These are phyloP conservation scores for Drosophila lutescens DNA, from an alignment of 2,888 invertebrate species.

Conservation along the genomic window DNA sequence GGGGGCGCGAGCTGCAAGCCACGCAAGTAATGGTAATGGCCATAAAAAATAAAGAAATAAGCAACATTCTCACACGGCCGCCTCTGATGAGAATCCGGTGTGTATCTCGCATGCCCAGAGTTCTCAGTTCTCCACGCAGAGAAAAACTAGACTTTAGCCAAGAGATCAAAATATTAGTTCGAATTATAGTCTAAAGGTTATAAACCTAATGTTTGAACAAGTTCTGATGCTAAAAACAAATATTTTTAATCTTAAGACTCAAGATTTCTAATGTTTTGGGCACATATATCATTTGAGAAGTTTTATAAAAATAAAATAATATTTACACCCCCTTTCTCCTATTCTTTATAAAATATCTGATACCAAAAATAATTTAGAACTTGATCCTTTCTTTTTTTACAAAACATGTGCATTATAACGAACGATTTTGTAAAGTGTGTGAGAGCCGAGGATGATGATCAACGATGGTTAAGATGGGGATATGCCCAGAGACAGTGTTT, in stretches of 20 bases:
- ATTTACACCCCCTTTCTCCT: no score
- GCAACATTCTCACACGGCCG: slow-evolving; percentile 54
- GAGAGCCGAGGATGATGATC: slow-evolving; percentile 57
- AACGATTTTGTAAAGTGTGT: slow-evolving; percentile 10
- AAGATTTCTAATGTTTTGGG: no score
- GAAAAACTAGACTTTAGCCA: not conserved
- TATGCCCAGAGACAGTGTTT: slow-evolving; percentile 28
- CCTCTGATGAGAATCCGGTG: slow-evolving; percentile 65
- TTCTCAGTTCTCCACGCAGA: slow-evolving; percentile 42
- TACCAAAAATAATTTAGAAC: no score
- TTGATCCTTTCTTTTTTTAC: no score
- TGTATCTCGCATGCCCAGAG: slow-evolving; percentile 59
- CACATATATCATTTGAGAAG: no score
- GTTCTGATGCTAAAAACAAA: no score
- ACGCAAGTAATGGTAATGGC: slow-evolving; percentile 61
- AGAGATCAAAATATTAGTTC: not conserved
- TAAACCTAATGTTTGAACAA: no score
- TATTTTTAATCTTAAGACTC: no score
- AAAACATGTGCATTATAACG: no score
- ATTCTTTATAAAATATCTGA: no score
- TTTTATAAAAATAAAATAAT: no score
- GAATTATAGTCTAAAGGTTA: not conserved
- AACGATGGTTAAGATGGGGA: slow-evolving; percentile 58
- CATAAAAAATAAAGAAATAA: slow-evolving; percentile 59
- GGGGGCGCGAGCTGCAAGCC: slow-evolving; percentile 36